phyloP scores from a whole-genome alignment of 2,888 invertebrate genomes.

The Ochlodes sylvanus region DNA sequence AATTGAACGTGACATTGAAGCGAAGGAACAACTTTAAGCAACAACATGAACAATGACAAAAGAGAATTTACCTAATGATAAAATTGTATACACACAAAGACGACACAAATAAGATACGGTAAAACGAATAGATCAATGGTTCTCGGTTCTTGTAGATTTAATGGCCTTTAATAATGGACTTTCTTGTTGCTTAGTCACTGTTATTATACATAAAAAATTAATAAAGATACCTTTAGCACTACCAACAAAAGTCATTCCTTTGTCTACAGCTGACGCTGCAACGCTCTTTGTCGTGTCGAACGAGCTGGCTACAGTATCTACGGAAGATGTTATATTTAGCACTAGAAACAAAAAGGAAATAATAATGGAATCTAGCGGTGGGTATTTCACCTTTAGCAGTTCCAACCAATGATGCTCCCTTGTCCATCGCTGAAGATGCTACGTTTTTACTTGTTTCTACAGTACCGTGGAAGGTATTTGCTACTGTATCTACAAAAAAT shows the following conservation, averaged over 20 bases:
- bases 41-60: neutral
- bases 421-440: slow-evolving; percentile 56
- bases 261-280: slow-evolving; percentile 54
- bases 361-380: neutral
- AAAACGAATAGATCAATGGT: neutral
- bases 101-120: neutral
- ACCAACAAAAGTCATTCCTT: slow-evolving; percentile 56
- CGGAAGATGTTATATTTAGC: slow-evolving; percentile 6
- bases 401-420: slow-evolving; percentile 52
- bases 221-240: slow-evolving; percentile 54
- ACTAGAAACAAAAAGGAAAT: neutral
- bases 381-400: slow-evolving; percentile 52
- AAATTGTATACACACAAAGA: slow-evolving; percentile 7
- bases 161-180: neutral
- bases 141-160: neutral
- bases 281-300: slow-evolving; percentile 52
- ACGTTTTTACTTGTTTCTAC: slow-evolving; percentile 61
- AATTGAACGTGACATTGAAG: slow-evolving; percentile 40
- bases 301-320: slow-evolving; percentile 49
- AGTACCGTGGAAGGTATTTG: slow-evolving; percentile 52
- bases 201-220: slow-evolving; percentile 1
- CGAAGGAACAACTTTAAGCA: slow-evolving; percentile 4
- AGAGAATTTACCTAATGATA: neutral
- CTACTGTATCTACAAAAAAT: slow-evolving; percentile 55
- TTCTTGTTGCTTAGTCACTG: neutral